These are phyloP conservation scores for Betta splendens DNA, from an alignment of 2,797 vertebrate genomes.

Conservation along the genomic window DNA sequence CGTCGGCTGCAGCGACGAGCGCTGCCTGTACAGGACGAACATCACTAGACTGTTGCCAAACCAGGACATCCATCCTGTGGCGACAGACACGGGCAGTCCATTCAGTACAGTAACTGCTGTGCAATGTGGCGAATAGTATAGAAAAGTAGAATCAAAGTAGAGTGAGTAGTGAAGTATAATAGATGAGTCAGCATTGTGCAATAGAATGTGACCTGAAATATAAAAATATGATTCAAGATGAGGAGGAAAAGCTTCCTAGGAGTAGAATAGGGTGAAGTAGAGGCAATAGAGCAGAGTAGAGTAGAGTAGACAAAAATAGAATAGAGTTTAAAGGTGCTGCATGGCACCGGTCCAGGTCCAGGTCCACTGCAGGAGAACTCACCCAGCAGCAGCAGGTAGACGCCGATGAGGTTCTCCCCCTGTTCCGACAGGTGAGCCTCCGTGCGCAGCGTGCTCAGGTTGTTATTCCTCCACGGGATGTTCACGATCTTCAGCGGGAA, in stretches of 20 bases:
- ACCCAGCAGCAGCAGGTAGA: slow-evolving; percentile 86
- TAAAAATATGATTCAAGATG: too few relatives aligned
- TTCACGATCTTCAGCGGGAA: slow-evolving; percentile 73
- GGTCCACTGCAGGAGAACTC: slow-evolving; percentile 46
- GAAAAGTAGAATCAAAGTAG: not conserved
- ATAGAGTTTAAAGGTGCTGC: not conserved
- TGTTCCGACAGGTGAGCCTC: slow-evolving; percentile 84
- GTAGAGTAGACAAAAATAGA: too few relatives aligned
- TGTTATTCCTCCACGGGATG: slow-evolving; percentile 90
- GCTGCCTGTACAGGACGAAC: slow-evolving; percentile 88
- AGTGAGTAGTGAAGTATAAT: not conserved
- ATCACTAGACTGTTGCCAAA: slow-evolving; percentile 90
- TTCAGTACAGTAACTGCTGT: slow-evolving; percentile 2
- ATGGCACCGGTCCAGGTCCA: not conserved
- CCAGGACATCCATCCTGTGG: slow-evolving; percentile 88
- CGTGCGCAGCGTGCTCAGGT: slow-evolving; percentile 81
- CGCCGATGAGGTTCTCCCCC: slow-evolving; percentile 86
- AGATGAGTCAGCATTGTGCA: not conserved
- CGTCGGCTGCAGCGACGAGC: slow-evolving; percentile 83
- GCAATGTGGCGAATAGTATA: not conserved
- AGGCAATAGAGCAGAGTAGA: not conserved
- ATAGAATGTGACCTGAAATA: not conserved
- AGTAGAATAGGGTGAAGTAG: not conserved
- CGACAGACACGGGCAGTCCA: slow-evolving; percentile 50
- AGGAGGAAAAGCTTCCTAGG: too few relatives aligned